phyloP scores from a whole-genome alignment of 2,113 vertebrate genomes.

The Prietella phreatophila region DNA sequence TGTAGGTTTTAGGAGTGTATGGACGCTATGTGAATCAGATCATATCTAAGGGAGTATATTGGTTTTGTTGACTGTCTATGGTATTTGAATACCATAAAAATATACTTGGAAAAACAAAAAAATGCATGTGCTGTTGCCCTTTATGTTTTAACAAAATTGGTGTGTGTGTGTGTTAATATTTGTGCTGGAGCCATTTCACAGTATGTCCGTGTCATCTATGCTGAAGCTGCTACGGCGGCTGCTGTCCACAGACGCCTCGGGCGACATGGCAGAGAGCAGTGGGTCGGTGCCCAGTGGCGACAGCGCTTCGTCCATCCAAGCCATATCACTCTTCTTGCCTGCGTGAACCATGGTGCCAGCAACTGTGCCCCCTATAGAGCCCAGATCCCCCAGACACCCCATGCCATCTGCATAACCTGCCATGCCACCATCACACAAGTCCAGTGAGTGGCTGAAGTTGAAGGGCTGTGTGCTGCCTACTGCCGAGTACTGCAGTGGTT shows the following conservation, averaged over 20 bases:
- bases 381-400: slow-evolving; percentile 77
- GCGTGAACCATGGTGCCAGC: slow-evolving; percentile 61
- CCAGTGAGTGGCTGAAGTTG: slow-evolving; percentile 86
- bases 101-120: background rate
- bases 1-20: background rate
- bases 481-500: slow-evolving; percentile 73
- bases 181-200: slow-evolving; percentile 69
- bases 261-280: slow-evolving; percentile 92
- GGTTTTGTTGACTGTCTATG: background rate
- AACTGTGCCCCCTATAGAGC: slow-evolving; percentile 66
- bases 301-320: slow-evolving; percentile 92
- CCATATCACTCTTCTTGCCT: slow-evolving; percentile 83
- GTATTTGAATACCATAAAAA: background rate
- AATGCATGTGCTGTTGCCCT: background rate
- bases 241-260: slow-evolving; percentile 90
- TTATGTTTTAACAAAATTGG: background rate
- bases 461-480: slow-evolving; percentile 77
- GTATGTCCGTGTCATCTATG: slow-evolving; percentile 93
- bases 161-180: slow-evolving; percentile 40
- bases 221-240: slow-evolving; percentile 98
- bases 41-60: background rate
- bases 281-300: slow-evolving; percentile 88
- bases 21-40: background rate
- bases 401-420: slow-evolving; percentile 78
- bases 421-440: slow-evolving; percentile 79